Percentiles rank a stretch among this genome's conserved stretches.
Conservation (phyloP, 1,140 invertebrate species). For the Plutomurus gul region DNA sequence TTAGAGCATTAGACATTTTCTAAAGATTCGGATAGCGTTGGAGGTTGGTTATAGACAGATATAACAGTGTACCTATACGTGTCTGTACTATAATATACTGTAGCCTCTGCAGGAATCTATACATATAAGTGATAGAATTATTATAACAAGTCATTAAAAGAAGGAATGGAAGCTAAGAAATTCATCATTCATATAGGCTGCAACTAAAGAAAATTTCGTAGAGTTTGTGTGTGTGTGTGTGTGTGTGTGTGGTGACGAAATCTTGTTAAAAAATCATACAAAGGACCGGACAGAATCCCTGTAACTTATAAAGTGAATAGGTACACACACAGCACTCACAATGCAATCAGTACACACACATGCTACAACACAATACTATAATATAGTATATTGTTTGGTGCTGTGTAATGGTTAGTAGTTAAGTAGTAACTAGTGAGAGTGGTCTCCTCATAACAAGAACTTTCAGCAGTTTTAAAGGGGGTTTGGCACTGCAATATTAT, state of each 20-base stretch:
- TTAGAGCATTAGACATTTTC: too few species aligned
- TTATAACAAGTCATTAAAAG: conserved; percentile 1
- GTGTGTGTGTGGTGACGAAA: background rate
- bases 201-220: background rate
- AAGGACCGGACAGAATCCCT: conserved; percentile 2
- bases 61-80: too few species aligned
- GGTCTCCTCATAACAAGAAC: conserved; percentile 28
- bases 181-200: background rate
- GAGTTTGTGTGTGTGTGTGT: background rate
- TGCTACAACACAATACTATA: background rate
- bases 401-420: conserved; percentile 12
- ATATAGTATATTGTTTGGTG: too few species aligned
- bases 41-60: too few species aligned
- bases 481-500: background rate
- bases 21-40: too few species aligned
- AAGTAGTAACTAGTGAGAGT: conserved; percentile 28
- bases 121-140: too few species aligned
- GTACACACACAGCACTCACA: background rate
- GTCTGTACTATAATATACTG: too few species aligned
- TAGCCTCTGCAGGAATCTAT: too few species aligned
- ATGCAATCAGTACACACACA: background rate
- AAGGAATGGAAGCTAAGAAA: background rate
- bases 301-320: background rate
- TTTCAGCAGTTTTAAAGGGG: conserved; percentile 20
- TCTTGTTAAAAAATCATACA: conserved; percentile 11